Conservation (phyloP, 2,113 vertebrate genomes). For the Megatriorchis doriae region DNA sequence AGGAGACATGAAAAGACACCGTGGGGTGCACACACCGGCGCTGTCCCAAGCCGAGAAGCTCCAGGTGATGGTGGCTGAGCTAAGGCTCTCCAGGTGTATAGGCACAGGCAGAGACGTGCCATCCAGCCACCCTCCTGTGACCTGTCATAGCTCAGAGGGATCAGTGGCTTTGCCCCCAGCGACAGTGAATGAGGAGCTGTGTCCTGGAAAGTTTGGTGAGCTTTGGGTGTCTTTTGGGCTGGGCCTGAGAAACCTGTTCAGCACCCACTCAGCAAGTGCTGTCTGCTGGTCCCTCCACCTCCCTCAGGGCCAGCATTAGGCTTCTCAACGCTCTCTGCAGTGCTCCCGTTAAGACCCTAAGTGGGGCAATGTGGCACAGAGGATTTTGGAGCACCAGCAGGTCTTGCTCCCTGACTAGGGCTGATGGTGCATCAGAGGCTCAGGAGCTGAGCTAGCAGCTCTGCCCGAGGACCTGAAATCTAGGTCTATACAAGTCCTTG, state of each 20-base stretch:
- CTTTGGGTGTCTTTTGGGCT: not conserved
- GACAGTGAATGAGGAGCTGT: accelerated
- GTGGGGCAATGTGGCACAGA: not conserved
- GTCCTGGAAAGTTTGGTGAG: not conserved
- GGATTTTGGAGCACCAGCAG: not conserved
- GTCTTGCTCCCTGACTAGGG: not conserved
- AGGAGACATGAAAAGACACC: not conserved
- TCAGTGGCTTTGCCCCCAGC: not conserved
- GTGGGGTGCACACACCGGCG: not conserved
- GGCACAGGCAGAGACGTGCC: not conserved
- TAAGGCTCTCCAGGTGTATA: not conserved
- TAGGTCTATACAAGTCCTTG: not conserved
- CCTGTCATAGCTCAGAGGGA: not conserved
- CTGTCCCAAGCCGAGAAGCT: not conserved
- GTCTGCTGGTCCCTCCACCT: not conserved
- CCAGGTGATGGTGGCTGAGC: not conserved
- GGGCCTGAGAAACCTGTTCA: not conserved
- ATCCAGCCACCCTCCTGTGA: not conserved
- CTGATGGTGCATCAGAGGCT: not conserved
- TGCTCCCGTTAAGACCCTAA: not conserved
- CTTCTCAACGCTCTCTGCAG: not conserved
- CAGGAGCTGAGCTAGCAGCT: not conserved
- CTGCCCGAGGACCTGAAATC: not conserved
- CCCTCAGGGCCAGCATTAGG: not conserved
- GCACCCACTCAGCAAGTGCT: not conserved